A percentile compares a stretch with the other conserved stretches of the same genome.
Evolutionary conservation across 1,140 invertebrate species (phyloP).

Genomic region (Sycobia sp.): DNA sequence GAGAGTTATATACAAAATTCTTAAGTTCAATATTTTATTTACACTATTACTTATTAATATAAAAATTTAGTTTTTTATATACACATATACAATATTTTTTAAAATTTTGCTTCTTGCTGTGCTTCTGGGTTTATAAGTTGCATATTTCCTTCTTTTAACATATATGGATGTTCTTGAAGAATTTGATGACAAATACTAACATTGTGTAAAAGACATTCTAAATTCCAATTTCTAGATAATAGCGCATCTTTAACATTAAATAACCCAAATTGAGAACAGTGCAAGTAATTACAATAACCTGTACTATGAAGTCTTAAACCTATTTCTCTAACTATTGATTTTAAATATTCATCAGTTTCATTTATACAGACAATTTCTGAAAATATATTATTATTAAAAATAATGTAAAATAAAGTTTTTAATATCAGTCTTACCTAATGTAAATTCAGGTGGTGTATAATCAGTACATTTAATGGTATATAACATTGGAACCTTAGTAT

Average conservation of each 20-base stretch:
- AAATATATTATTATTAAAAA: conserved; percentile 44
- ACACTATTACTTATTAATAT: conserved; percentile 33
- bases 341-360: conserved; percentile 78
- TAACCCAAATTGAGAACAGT: conserved; percentile 81
- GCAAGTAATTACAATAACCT: conserved; percentile 80
- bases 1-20: conserved; percentile 29
- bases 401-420: conserved; percentile 8
- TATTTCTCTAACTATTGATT: conserved; percentile 77
- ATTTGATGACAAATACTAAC: conserved; percentile 66
- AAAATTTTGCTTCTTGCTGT: conserved; percentile 5
- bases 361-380: conserved; percentile 85
- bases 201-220: conserved; percentile 76
- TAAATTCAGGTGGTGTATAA: conserved; percentile 83
- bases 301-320: conserved; percentile 77
- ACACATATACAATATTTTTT: no score
- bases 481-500: conserved; percentile 74
- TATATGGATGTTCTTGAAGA: conserved; percentile 60
- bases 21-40: conserved; percentile 12
- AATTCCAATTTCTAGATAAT: conserved; percentile 81
- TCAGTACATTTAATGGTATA: conserved; percentile 86
- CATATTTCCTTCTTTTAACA: conserved; percentile 59
- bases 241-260: conserved; percentile 80
- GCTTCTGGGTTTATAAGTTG: conserved; percentile 35
- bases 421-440: conserved; percentile 80
- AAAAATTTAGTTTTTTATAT: no score